Base-by-base conservation (phyloP, 2,797 vertebrate genomes). In the Chromobotia macracanthus region DNA sequence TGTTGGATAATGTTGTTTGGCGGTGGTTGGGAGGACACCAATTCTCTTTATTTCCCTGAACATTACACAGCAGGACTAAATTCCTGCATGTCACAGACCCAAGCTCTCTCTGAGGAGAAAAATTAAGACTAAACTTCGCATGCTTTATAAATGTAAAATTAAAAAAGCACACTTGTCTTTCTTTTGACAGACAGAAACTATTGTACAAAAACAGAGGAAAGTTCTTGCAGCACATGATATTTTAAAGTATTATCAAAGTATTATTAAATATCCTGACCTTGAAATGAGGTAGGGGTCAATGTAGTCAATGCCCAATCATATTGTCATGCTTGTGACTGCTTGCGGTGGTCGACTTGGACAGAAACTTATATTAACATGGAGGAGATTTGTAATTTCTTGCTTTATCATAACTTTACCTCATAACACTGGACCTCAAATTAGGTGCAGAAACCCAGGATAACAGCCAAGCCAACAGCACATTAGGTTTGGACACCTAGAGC, bases 11-110 rank as follows among this genome's bases (percentile, higher is more conserved):
- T 38, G 35, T 38, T 38, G 35, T 93, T 92, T 87, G 89, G 87
- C 85, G 86, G 86, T 87, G 86, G 84, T 87, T 68, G 88, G 88
- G 89, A 86, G 72, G 80, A 73, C 66, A 44, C 28, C 63, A 67
- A 77, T 86, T 86, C 83, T 83, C 80, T 77, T 83, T 70, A 55
- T 38, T 76, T 41, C 61, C 72, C 81, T 77, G 67, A 76, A 72
- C 61, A 80, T 85, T 84, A 81, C 74, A 74, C 79, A 84, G 75
- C 58, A 72, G 56, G 65, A 21, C 58, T 64, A 63, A 83, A 80
- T 79, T 70, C 63, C 61, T 63, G 65, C 56, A 74, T 31, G 19
- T 60, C 63, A 63, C 38, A 23, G 46, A 53, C 61, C 25, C 44
- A 51, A 25, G 60, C 76, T 71, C 61, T 35, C 50, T 74, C 48